Evolutionary conservation across 2,113 vertebrate species (phyloP).

Genomic region (Sceloporus tristichus): DNA sequence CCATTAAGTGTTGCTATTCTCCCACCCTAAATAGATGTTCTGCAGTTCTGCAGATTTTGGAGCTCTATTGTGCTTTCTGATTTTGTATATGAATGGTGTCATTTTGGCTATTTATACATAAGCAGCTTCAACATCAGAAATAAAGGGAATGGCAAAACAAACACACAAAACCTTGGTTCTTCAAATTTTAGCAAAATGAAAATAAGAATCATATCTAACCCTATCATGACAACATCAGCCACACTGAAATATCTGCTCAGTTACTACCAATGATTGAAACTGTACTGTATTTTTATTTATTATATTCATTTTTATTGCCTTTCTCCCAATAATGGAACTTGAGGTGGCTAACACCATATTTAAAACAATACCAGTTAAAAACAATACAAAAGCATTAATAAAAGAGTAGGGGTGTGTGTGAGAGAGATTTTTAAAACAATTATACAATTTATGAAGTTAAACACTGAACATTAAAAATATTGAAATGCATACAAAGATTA

Average conservation of each 20-base stretch:
- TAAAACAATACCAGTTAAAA: no score
- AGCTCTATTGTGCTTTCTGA: background rate
- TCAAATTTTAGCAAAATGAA: background rate
- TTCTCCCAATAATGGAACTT: no score
- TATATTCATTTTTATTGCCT: no score
- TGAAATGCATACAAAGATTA: background rate
- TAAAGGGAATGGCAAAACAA: background rate
- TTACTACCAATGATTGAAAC: background rate
- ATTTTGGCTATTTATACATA: background rate
- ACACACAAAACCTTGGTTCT: background rate
- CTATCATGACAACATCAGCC: no score
- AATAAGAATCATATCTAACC: background rate
- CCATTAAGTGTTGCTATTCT: no score
- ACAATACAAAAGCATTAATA: no score
- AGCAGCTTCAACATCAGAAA: background rate
- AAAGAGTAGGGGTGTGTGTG: no score
- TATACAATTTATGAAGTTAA: no score
- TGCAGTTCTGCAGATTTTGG: background rate
- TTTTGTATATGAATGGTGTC: background rate
- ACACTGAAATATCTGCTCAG: background rate
- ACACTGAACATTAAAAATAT: no score
- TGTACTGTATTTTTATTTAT: background rate
- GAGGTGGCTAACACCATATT: no score
- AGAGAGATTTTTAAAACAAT: no score
- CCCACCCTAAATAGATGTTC: background rate